Evolutionary conservation across 2,797 vertebrate species (phyloP).

Genomic region (Pseudochromis fuscus): DNA sequence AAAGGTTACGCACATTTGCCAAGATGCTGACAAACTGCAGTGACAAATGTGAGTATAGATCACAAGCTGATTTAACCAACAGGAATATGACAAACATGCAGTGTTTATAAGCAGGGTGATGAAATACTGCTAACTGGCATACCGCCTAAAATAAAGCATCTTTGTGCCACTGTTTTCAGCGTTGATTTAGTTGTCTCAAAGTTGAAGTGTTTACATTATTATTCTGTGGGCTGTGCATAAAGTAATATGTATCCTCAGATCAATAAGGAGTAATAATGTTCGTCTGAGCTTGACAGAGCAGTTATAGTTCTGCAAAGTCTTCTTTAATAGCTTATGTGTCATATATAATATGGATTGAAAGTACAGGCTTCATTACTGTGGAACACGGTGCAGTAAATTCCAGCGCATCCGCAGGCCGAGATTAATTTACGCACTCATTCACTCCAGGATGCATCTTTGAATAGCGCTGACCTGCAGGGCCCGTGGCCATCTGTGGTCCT

Average conservation of each 20-base stretch:
- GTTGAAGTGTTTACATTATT: constrained; percentile 33
- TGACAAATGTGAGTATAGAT: neutral
- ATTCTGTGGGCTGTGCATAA: constrained; percentile 15
- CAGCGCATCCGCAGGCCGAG: constrained; percentile 33
- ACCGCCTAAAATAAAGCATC: constrained; percentile 10
- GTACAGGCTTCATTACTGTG: constrained; percentile 45
- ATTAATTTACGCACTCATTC: constrained; percentile 64
- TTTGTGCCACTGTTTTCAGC: neutral
- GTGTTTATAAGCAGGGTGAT: constrained; percentile 7
- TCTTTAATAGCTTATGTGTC: constrained; percentile 49
- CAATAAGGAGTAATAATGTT: constrained; percentile 59
- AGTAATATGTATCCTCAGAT: constrained; percentile 50
- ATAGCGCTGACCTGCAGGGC: constrained; percentile 74
- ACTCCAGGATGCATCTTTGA: constrained; percentile 69
- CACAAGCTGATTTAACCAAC: neutral
- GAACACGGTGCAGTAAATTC: constrained; percentile 41
- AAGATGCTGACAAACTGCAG: neutral
- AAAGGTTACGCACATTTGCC: neutral
- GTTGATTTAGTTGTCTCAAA: constrained; percentile 35
- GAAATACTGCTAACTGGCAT: constrained; percentile 8
- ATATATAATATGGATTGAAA: constrained; percentile 67
- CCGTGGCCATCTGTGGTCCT: constrained; percentile 74
- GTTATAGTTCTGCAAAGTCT: constrained; percentile 30
- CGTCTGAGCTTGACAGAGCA: constrained; percentile 39
- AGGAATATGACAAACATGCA: neutral